Conservation (phyloP, 2,888 invertebrate species). For the Aleiodes alternator region DNA sequence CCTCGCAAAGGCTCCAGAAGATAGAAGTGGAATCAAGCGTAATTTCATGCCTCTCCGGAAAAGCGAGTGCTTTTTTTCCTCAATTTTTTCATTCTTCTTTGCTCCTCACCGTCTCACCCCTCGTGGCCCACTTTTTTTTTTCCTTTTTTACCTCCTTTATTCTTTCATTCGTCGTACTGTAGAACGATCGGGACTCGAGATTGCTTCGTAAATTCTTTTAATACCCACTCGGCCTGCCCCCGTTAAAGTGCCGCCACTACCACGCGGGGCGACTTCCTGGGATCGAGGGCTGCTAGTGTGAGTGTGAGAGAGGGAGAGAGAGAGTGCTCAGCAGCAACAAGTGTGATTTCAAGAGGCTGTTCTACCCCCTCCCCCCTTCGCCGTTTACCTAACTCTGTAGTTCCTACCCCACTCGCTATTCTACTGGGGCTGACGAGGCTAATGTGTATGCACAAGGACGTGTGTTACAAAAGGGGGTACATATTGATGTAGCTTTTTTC, state of each 20-base stretch:
- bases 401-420: constrained; percentile 26
- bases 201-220: constrained; percentile 67
- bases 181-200: constrained; percentile 57
- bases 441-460: constrained; percentile 10
- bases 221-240: constrained; percentile 54
- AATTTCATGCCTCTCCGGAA: constrained; percentile 21
- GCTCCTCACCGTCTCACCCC: background rate
- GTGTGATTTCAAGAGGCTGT: constrained; percentile 69
- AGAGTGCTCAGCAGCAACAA: constrained; percentile 68
- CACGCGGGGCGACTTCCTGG: constrained; percentile 49
- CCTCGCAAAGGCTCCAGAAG: background rate
- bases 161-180: constrained; percentile 22
- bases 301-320: constrained; percentile 1
- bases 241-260: constrained; percentile 52
- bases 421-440: constrained; percentile 9
- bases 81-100: constrained; percentile 21
- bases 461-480: constrained; percentile 33
- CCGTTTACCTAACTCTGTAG: constrained; percentile 32
- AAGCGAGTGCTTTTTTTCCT: constrained; percentile 22
- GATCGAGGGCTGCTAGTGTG: constrained; percentile 40
- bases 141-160: constrained; percentile 19
- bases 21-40: constrained; percentile 2
- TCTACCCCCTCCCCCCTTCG: constrained; percentile 8
- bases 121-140: background rate
- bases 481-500: background rate